Conservation (phyloP, 2,888 invertebrate genomes). For the Phyllotreta striolata region DNA sequence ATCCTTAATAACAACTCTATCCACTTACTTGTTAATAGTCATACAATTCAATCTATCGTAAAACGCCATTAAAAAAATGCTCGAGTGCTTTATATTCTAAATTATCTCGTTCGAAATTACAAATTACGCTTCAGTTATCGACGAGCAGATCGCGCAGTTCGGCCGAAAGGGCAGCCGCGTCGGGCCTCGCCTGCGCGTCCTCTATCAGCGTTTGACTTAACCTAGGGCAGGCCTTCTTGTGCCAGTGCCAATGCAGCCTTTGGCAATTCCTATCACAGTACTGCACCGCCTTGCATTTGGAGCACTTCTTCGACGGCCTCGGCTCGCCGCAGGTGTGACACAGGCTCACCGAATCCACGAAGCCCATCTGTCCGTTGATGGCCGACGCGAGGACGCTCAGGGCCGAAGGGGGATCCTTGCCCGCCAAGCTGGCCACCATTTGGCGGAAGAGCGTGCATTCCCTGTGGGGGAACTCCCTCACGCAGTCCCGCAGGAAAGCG, state of each 20-base stretch:
- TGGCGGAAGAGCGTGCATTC: constrained; percentile 91
- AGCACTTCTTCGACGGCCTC: constrained; percentile 90
- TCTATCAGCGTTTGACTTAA: constrained; percentile 57
- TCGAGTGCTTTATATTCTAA: constrained; percentile 10
- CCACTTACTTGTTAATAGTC: constrained; percentile 38
- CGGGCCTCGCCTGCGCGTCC: constrained; percentile 42
- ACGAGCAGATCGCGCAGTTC: constrained; percentile 54
- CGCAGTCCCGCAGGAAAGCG: constrained; percentile 81
- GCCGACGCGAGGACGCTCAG: constrained; percentile 78
- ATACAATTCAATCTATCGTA: constrained; percentile 36
- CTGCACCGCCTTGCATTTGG: constrained; percentile 90
- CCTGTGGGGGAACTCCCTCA: constrained; percentile 89
- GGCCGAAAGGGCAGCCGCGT: constrained; percentile 49
- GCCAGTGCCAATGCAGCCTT: constrained; percentile 90
- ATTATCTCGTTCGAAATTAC: constrained; percentile 25
- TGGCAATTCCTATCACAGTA: constrained; percentile 97
- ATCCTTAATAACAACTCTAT: constrained; percentile 25
- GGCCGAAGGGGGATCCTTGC: constrained; percentile 76
- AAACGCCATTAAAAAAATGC: constrained; percentile 3
- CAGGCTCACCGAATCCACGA: constrained; percentile 71
- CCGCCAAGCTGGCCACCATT: constrained; percentile 79
- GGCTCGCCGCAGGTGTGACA: constrained; percentile 91
- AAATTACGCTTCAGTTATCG: constrained; percentile 35
- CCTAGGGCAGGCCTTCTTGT: constrained; percentile 84
- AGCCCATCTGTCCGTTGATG: constrained; percentile 88